Evolutionary conservation across 2,797 vertebrate genomes (phyloP).

Genomic region (Otolemur crassicaudatus): DNA sequence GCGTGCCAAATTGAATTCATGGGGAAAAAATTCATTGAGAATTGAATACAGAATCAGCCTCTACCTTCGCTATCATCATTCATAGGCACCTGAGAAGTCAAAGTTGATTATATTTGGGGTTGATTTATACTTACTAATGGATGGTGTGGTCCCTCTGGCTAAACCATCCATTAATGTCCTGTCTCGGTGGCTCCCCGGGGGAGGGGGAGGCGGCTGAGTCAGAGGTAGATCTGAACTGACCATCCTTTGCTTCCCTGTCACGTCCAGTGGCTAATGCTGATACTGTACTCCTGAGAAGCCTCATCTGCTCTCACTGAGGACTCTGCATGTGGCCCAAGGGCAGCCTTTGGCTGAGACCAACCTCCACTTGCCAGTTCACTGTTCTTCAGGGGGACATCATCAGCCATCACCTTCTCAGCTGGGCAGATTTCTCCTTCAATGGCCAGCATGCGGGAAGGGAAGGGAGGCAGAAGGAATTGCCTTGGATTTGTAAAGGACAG

Average conservation of each 20-base stretch:
- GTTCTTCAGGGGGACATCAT: neutral
- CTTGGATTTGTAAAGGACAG: conserved; percentile 22
- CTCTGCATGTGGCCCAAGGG: neutral
- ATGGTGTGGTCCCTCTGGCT: conserved; percentile 58
- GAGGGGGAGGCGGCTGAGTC: neutral
- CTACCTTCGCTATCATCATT: conserved; percentile 66
- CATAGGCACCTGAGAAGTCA: conserved; percentile 61
- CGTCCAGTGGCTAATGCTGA: conserved; percentile 85
- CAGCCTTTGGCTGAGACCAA: neutral
- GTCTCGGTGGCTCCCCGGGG: neutral
- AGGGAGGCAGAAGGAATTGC: neutral
- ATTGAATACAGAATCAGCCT: conserved; percentile 54
- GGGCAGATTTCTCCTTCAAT: neutral
- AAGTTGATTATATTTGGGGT: conserved; percentile 74
- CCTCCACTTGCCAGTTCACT: neutral
- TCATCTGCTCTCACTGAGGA: neutral
- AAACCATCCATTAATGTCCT: conserved; percentile 63
- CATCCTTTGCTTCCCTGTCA: neutral
- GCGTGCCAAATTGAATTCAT: conserved; percentile 15
- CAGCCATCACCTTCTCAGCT: neutral
- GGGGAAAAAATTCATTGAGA: neutral
- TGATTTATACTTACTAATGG: conserved; percentile 70
- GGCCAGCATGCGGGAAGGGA: neutral
- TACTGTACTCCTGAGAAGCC: conserved; percentile 77
- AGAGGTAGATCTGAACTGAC: neutral